Evolutionary conservation across 2,113 vertebrate genomes (phyloP).

Genomic region (Bufo gargarizans): DNA sequence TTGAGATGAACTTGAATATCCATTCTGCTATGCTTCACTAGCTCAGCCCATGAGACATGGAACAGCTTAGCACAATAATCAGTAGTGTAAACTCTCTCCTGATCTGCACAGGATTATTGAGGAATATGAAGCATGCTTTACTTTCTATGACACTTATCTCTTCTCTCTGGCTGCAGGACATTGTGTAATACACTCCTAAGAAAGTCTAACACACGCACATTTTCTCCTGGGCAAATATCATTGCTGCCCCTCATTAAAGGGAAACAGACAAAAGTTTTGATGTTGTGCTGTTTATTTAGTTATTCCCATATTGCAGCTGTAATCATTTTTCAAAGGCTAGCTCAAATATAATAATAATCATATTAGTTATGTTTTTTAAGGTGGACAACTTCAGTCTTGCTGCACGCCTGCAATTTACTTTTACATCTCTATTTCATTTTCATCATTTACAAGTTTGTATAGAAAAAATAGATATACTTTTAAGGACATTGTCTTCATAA

Average conservation of each 20-base stretch:
- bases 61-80: constrained; percentile 53
- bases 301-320: background rate
- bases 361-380: background rate
- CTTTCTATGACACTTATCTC: constrained; percentile 31
- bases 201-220: constrained; percentile 24
- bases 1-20: constrained; percentile 50
- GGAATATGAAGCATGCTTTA: constrained; percentile 43
- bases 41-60: constrained; percentile 49
- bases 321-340: constrained; percentile 2
- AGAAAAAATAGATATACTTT: background rate
- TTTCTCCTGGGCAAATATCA: constrained; percentile 36
- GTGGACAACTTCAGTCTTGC: background rate
- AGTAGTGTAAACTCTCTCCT: constrained; percentile 48
- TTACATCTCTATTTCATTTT: background rate
- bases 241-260: constrained; percentile 15
- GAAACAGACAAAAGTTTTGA: background rate
- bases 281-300: background rate
- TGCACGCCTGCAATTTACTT: background rate
- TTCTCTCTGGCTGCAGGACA: constrained; percentile 17
- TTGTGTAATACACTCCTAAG: constrained; percentile 36
- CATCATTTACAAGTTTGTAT: constrained; percentile 8
- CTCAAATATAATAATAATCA: background rate
- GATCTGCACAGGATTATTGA: constrained; percentile 25
- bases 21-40: constrained; percentile 55
- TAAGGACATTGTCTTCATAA: background rate